Percentiles rank a stretch among this genome's conserved stretches.
Evolutionary conservation across 2,888 invertebrate species (phyloP).

Genomic region (Branchellion lobata): DNA sequence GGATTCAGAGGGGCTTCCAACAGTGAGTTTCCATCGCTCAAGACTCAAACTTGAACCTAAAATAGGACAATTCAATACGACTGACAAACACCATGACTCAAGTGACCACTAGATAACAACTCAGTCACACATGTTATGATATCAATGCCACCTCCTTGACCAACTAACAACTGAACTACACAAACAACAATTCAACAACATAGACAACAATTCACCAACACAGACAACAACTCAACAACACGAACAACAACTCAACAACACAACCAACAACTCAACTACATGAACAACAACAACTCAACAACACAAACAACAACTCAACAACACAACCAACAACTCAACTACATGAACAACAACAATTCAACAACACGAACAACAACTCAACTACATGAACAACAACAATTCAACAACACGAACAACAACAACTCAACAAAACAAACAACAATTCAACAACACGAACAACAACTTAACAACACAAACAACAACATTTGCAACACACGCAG

Average conservation of each 20-base stretch:
- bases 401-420: neutral
- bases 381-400: neutral
- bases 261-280: neutral
- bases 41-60: too few relatives aligned
- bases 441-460: neutral
- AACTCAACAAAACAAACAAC: neutral
- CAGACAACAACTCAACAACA: neutral
- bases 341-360: neutral
- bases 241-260: neutral
- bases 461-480: neutral
- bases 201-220: neutral
- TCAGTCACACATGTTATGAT: too few relatives aligned
- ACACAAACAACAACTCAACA: neutral
- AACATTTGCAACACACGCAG: slow-evolving; percentile 66
- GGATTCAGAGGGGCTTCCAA: too few relatives aligned
- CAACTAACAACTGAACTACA: too few relatives aligned
- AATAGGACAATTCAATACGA: too few relatives aligned
- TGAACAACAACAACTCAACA: neutral
- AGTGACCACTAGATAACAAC: too few relatives aligned
- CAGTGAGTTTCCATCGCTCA: too few relatives aligned
- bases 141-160: too few relatives aligned
- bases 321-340: neutral
- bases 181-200: slow-evolving; percentile 6
- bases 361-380: neutral
- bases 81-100: too few relatives aligned